These are phyloP conservation scores for Agrochola lychnidis DNA, from an alignment of 2,888 invertebrate species.

Conservation along the genomic window DNA sequence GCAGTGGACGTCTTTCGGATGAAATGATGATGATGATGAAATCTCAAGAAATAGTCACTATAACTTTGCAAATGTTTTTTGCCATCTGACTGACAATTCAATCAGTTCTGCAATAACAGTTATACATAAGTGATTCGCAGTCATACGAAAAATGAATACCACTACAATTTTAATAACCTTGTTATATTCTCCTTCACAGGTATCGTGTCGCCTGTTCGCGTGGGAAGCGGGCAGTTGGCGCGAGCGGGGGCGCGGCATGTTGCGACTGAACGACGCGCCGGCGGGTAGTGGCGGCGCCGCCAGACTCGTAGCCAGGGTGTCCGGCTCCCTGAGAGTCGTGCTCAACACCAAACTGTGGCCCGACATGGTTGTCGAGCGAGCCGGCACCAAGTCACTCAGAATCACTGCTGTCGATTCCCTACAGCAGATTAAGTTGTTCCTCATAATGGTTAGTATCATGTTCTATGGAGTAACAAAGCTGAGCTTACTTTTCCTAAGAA, in stretches of 20 bases:
- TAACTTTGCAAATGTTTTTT: neutral
- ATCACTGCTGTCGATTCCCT: slow-evolving; percentile 96
- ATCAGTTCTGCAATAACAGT: neutral
- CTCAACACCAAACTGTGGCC: slow-evolving; percentile 98
- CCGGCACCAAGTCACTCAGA: slow-evolving; percentile 96
- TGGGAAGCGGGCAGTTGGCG: slow-evolving; percentile 97
- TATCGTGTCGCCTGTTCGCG: slow-evolving; percentile 96
- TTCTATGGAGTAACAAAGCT: neutral
- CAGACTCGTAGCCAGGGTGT: slow-evolving; percentile 96
- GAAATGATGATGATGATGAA: too few species aligned
- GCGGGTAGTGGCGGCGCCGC: slow-evolving; percentile 80
- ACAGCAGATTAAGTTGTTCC: slow-evolving; percentile 96
- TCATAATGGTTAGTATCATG: slow-evolving; percentile 92
- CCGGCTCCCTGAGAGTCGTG: slow-evolving; percentile 96
- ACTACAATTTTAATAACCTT: neutral
- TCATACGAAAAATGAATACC: neutral
- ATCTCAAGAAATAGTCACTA: neutral
- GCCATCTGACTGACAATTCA: neutral
- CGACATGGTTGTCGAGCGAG: slow-evolving; percentile 97
- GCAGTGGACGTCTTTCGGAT: too few species aligned
- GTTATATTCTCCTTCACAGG: slow-evolving; percentile 79
- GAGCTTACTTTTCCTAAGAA: neutral
- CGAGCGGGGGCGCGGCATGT: slow-evolving; percentile 96
- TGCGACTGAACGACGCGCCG: slow-evolving; percentile 95
- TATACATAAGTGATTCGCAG: neutral